These are phyloP conservation scores for Orthosia incerta DNA, from an alignment of 2,888 invertebrate genomes.

Conservation along the genomic window DNA sequence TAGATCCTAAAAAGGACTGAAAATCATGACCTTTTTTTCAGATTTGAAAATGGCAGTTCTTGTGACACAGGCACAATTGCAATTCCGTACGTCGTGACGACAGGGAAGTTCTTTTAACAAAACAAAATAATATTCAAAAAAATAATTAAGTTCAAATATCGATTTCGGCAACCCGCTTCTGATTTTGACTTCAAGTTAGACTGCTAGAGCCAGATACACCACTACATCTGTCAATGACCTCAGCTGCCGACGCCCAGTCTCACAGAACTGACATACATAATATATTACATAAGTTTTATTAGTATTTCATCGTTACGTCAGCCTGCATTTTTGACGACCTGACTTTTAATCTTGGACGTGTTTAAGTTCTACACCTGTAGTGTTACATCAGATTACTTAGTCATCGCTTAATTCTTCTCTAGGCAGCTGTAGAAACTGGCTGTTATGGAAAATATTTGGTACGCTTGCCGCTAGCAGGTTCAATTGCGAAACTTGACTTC, in stretches of 20 bases:
- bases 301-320: conserved; percentile 43
- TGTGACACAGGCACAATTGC: too few species aligned
- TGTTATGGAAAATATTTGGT: conserved; percentile 15
- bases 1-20: too few species aligned
- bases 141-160: neutral
- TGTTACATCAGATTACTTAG: conserved; percentile 43
- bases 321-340: conserved; percentile 30
- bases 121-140: too few species aligned
- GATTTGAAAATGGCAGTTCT: neutral
- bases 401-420: conserved; percentile 36
- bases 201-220: conserved; percentile 3
- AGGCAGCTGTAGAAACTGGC: conserved; percentile 11
- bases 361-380: conserved; percentile 3
- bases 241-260: conserved; percentile 35
- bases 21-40: too few species aligned
- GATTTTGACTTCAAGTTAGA: neutral
- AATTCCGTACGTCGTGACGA: too few species aligned
- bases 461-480: conserved; percentile 7
- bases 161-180: neutral
- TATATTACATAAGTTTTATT: conserved; percentile 53
- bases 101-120: too few species aligned
- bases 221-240: conserved; percentile 51
- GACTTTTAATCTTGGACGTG: conserved; percentile 9
- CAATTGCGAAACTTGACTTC: conserved; percentile 44
- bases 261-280: conserved; percentile 48